Conservation (phyloP, 1,140 invertebrate species). For the Xylocopa sonorina region DNA sequence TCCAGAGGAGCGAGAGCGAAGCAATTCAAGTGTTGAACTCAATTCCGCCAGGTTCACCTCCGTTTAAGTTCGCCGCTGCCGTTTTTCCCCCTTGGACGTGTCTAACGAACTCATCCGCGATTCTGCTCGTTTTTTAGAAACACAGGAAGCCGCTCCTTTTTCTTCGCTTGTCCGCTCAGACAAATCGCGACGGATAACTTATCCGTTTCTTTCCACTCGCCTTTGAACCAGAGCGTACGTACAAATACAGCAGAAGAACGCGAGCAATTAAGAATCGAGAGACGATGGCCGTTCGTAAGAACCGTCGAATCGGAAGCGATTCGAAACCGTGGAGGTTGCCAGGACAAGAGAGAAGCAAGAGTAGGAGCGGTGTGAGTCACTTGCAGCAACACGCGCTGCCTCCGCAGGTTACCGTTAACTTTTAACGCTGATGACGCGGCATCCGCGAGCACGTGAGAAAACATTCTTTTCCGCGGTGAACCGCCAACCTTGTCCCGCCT, state of each 20-base stretch:
- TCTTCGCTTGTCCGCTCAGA: too few species aligned
- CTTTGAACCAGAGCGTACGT: too few species aligned
- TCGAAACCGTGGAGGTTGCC: not conserved
- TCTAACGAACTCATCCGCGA: too few species aligned
- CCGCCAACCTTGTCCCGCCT: not conserved
- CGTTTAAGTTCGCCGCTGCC: not conserved
- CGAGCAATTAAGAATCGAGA: too few species aligned
- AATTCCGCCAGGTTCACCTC: constrained; percentile 55
- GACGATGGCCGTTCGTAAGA: too few species aligned
- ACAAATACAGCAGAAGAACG: too few species aligned
- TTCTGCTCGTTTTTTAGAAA: too few species aligned
- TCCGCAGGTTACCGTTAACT: constrained; percentile 63
- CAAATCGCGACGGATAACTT: too few species aligned
- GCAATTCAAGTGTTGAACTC: constrained; percentile 65
- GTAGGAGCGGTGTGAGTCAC: constrained; percentile 46
- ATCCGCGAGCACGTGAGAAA: constrained; percentile 64
- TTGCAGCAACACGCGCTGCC: constrained; percentile 25
- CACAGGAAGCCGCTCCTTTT: too few species aligned
- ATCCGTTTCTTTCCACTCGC: too few species aligned
- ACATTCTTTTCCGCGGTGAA: constrained; percentile 36
- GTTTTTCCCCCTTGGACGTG: not conserved
- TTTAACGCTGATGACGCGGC: constrained; percentile 57
- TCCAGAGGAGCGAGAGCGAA: constrained; percentile 53
- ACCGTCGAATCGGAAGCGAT: not conserved
- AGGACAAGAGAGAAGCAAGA: not conserved